Conservation (phyloP, 2,113 vertebrate genomes). For the Lepidothrix coronata region DNA sequence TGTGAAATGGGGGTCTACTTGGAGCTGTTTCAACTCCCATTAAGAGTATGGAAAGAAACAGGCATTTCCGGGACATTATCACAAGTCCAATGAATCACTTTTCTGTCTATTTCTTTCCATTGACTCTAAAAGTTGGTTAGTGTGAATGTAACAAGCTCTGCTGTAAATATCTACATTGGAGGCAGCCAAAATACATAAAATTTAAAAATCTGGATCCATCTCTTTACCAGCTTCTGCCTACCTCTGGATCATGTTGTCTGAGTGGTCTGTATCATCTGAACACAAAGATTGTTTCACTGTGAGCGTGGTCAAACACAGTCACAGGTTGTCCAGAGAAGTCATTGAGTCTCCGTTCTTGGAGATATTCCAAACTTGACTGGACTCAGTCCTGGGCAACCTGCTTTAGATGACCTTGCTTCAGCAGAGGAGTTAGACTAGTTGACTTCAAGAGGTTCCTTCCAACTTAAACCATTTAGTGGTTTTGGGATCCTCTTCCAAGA, state of each 20-base stretch:
- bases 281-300: neutral
- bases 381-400: neutral
- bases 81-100: neutral
- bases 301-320: neutral
- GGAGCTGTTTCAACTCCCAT: neutral
- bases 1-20: neutral
- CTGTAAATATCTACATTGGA: neutral
- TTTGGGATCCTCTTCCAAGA: neutral
- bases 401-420: neutral
- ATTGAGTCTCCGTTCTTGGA: neutral
- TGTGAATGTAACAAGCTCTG: neutral
- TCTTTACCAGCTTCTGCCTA: neutral
- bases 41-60: neutral
- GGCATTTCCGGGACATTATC: neutral
- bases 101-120: neutral
- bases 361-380: neutral
- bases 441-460: neutral
- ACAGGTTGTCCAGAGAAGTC: neutral
- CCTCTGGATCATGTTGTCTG: neutral
- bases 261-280: neutral
- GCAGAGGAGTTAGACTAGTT: neutral
- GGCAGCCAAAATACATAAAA: neutral
- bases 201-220: neutral
- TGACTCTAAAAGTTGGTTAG: neutral
- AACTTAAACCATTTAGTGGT: neutral